Conservation (phyloP, 1,140 invertebrate genomes). For the Oryzaephilus surinamensis region DNA sequence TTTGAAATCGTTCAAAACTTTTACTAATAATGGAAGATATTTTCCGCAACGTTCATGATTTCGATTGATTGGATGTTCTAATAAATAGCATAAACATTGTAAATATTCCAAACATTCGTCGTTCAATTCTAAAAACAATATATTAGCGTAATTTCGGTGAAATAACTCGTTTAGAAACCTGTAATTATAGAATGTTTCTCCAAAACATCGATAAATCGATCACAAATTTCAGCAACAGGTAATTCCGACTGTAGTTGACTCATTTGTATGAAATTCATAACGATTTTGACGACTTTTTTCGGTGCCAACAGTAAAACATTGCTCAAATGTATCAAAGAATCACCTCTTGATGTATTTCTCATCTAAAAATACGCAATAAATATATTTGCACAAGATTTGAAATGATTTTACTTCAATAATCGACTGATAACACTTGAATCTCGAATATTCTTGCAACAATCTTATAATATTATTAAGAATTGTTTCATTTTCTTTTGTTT, state of each 20-base stretch:
- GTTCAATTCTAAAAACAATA: constrained; percentile 17
- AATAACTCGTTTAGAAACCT: constrained; percentile 12
- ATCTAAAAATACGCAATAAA: constrained; percentile 13
- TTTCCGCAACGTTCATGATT: constrained; percentile 16
- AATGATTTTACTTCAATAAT: constrained; percentile 22
- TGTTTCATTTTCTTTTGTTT: constrained; percentile 21
- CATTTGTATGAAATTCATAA: constrained; percentile 27
- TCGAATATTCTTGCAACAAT: constrained; percentile 25
- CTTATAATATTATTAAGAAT: constrained; percentile 23
- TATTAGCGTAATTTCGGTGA: neutral
- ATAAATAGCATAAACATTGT: constrained; percentile 23
- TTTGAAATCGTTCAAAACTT: constrained; percentile 18
- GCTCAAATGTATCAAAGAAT: constrained; percentile 22
- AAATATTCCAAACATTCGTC: constrained; percentile 20
- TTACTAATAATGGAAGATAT: constrained; percentile 19
- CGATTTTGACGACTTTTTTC: constrained; percentile 26
- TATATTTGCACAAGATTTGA: neutral
- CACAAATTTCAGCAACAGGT: constrained; percentile 25
- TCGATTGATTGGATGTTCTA: constrained; percentile 24
- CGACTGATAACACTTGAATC: constrained; percentile 21
- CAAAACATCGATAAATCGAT: constrained; percentile 20
- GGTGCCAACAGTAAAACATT: constrained; percentile 23
- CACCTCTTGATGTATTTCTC: constrained; percentile 25
- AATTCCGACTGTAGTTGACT: constrained; percentile 26
- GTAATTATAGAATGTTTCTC: constrained; percentile 14